Base-by-base conservation (phyloP, 2,797 vertebrate species). In the Mastacembelus armatus region DNA sequence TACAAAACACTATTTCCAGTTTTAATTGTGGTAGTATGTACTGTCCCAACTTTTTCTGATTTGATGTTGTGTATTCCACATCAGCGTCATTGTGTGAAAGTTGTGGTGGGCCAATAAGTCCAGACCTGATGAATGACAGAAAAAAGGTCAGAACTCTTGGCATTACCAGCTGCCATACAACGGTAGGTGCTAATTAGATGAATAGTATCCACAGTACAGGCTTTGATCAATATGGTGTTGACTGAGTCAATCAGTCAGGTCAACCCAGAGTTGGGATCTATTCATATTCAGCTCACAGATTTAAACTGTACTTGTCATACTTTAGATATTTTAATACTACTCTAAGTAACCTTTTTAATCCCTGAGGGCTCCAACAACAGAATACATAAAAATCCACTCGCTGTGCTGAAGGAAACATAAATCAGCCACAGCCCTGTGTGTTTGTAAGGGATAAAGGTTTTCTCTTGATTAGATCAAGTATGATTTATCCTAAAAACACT, bases 71-170 rank as follows among this genome's bases (percentile, higher is more conserved):
- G 4, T 52, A 50, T 33, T 10, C 10, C 7, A 33, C 27, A 27
- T 30, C 30, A 44, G 21, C 38, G 42, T 38, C 21, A 47, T 51
- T 69, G 72, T 27, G 15, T 79, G 71, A 60, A 47, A 11, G 40
- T n/a, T 49, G 39, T 45, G 22, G 42, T 21, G 5, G 35, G 26
- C 22, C 16, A 48, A 11, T 55, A 48, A 47, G 66, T 58, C 38
- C 73, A 71, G 66, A 73, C 56, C 55, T 44, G 68, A 91, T 84
- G 85, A 77, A 62, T 85, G 51, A 42, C 55, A 61, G 58, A 76
- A 62, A 73, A 81, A 81, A 63, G n/a, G 58, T 78, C 75, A 78
- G 64, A 43, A 10, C 48, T 58, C 62, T n/a, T 5, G 19, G 35
- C 51, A 26, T 69, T 50, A 72, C 66, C 56, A 80, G 60, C 65